These are phyloP conservation scores for Apaloderma vittatum DNA, from an alignment of 2,113 vertebrate species.

Conservation along the genomic window DNA sequence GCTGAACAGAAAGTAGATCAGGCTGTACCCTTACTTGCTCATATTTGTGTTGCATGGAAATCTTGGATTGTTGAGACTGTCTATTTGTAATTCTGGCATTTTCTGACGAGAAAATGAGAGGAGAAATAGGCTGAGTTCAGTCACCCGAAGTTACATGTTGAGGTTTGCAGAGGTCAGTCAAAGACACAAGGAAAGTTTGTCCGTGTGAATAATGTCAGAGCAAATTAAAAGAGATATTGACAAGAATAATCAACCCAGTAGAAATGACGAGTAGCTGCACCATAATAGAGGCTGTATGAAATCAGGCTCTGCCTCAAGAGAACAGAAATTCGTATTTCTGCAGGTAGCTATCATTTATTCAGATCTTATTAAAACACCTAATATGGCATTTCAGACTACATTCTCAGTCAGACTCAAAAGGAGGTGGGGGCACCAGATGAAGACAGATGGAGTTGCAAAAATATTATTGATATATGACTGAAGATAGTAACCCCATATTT, in stretches of 20 bases:
- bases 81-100: neutral
- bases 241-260: neutral
- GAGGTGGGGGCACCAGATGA: neutral
- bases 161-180: neutral
- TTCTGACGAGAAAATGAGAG: neutral
- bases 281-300: neutral
- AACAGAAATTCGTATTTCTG: neutral
- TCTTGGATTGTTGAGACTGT: neutral
- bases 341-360: neutral
- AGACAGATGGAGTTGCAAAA: neutral
- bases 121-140: neutral
- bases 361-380: neutral
- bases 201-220: neutral
- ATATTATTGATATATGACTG: neutral
- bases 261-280: neutral
- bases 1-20: neutral
- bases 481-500: neutral
- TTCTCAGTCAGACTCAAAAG: neutral
- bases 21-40: neutral
- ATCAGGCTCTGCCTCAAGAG: neutral
- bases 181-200: neutral
- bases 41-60: neutral
- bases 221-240: slow-evolving; percentile 37
- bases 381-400: neutral
- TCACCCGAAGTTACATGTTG: neutral